Evolutionary conservation across 2,888 invertebrate genomes (phyloP).

Genomic region (Erebia aethiops): DNA sequence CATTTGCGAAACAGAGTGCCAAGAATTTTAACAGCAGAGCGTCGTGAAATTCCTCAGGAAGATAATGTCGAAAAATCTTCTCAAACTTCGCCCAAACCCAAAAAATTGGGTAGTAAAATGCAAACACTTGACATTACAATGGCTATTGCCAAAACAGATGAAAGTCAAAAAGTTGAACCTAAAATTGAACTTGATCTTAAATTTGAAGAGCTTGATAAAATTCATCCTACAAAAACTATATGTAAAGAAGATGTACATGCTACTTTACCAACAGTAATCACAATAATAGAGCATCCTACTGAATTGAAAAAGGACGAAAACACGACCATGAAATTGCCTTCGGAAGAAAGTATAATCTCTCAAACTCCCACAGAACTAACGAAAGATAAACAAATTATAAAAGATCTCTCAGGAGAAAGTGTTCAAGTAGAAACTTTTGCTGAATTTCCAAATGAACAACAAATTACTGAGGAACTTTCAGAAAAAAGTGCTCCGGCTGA

Average conservation of each 20-base stretch:
- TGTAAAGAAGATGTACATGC: slow-evolving; percentile 68
- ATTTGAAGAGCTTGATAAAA: slow-evolving; percentile 57
- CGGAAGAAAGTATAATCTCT: background rate
- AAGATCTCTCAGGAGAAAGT: slow-evolving; percentile 40
- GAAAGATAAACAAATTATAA: slow-evolving; percentile 46
- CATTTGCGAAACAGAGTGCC: slow-evolving; percentile 41
- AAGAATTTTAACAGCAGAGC: background rate
- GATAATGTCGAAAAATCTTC: slow-evolving; percentile 24
- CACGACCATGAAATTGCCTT: background rate
- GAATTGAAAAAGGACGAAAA: background rate
- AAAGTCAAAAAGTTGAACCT: slow-evolving; percentile 53
- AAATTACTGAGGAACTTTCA: slow-evolving; percentile 62
- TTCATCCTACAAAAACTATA: slow-evolving; percentile 53
- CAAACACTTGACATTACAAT: slow-evolving; percentile 61
- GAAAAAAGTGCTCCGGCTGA: slow-evolving; percentile 57
- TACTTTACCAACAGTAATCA: slow-evolving; percentile 60
- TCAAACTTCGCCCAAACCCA: slow-evolving; percentile 17
- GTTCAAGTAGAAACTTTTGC: slow-evolving; percentile 38
- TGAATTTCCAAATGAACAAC: slow-evolving; percentile 64
- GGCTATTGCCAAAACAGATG: slow-evolving; percentile 61
- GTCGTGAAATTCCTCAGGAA: background rate
- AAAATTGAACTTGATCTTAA: slow-evolving; percentile 64
- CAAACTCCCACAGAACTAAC: background rate
- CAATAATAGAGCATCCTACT: slow-evolving; percentile 46
- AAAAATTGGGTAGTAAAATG: slow-evolving; percentile 8